Conservation (phyloP, 2,797 vertebrate genomes). For the Myiotriccus ornatus region DNA sequence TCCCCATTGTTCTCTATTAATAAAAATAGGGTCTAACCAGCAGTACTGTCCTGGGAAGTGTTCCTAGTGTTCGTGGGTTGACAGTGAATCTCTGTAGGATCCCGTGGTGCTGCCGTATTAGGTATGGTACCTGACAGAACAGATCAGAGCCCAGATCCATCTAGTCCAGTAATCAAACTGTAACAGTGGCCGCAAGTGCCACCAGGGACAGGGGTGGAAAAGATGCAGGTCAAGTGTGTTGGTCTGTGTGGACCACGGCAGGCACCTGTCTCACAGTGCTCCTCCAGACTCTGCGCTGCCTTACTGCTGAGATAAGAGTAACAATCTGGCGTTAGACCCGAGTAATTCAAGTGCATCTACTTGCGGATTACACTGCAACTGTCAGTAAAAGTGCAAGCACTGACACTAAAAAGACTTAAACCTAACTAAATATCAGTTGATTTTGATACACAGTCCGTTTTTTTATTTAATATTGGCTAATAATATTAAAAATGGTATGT, state of each 20-base stretch:
- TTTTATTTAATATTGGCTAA: not conserved
- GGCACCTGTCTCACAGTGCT: not conserved
- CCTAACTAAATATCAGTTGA: not conserved
- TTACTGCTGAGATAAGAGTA: not conserved
- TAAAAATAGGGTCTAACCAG: not conserved
- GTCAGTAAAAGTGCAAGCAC: not conserved
- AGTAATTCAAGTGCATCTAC: too few relatives aligned
- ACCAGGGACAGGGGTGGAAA: not conserved
- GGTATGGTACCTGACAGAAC: not conserved
- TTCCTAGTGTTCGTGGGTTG: not conserved
- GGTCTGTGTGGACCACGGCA: not conserved
- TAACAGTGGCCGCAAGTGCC: not conserved
- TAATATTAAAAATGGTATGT: not conserved
- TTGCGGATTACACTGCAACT: not conserved
- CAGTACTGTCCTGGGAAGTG: not conserved
- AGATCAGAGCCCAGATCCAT: not conserved
- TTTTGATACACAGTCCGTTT: not conserved
- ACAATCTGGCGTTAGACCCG: fast-evolving
- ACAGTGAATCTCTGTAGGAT: not conserved
- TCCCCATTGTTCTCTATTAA: not conserved
- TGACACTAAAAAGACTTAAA: not conserved
- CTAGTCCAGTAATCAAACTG: not conserved
- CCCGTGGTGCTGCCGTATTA: not conserved
- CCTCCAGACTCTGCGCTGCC: fast-evolving
- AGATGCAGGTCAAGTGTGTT: not conserved